Evolutionary conservation across 1,140 invertebrate genomes (phyloP).

Genomic region (Homarus americanus): DNA sequence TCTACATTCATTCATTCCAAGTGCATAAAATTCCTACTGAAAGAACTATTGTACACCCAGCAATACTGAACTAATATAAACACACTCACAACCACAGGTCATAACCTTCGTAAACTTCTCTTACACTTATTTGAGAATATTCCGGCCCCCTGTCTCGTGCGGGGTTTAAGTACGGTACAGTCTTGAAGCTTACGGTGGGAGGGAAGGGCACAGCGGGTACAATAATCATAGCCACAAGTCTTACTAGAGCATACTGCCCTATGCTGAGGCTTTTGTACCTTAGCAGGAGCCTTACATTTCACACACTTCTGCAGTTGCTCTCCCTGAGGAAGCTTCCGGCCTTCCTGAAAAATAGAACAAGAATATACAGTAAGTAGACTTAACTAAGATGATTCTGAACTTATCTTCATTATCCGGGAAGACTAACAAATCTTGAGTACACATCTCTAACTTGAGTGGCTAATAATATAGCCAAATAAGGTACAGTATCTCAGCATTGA

Average conservation of each 20-base stretch:
- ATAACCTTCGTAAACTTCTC: conserved; percentile 50
- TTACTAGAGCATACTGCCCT: conserved; percentile 32
- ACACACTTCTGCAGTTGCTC: conserved; percentile 61
- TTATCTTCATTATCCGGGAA: too few relatives aligned
- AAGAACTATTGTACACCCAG: background rate
- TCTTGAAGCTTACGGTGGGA: conserved; percentile 43
- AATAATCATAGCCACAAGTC: conserved; percentile 52
- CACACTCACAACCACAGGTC: background rate
- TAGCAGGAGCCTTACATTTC: conserved; percentile 54
- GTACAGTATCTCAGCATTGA: too few relatives aligned
- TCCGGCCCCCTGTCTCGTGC: conserved; percentile 27
- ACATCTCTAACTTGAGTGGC: too few relatives aligned
- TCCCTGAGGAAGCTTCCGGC: conserved; percentile 30
- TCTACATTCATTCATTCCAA: background rate
- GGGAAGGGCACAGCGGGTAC: conserved; percentile 37
- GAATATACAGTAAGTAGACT: too few relatives aligned
- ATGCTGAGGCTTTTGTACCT: conserved; percentile 9
- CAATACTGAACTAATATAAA: background rate
- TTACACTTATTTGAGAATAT: conserved; percentile 62
- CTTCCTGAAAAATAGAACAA: conserved; percentile 57
- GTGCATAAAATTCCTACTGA: background rate
- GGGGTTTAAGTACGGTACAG: conserved; percentile 41
- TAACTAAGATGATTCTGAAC: too few relatives aligned
- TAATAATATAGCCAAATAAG: too few relatives aligned
- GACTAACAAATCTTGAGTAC: too few relatives aligned